Base-by-base conservation (phyloP, 92 coral and sea anemone genomes). In the Zoanthus sociatus region DNA sequence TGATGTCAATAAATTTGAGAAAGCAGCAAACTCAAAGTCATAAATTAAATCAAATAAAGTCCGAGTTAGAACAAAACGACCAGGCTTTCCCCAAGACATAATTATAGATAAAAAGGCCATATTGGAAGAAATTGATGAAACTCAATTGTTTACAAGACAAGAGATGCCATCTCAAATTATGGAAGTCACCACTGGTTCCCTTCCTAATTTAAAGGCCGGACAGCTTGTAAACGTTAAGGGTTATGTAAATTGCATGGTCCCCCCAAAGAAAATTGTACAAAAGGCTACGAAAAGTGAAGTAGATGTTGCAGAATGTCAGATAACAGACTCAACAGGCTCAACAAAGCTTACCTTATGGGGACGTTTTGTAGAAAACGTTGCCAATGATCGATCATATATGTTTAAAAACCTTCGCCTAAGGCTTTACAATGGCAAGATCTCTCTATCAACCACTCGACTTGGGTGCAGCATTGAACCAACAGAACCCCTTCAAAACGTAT, bases 1-100 rank as follows among this genome's bases (percentile, higher is more conserved):
- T 70, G 89, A 86, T 75, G 89, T 86, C 46, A 37, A 47, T 32
- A 84, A 84, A 74, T 33, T 84, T 84, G 88, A 73, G 64, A 66
- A 83, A 70, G 87, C 87, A 46, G 77, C 78, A 67, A 21, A 45
- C 37, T 83, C 87, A 37, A 69, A 83, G 69, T 83, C 87, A 50
- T 68, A 83, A 71, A 81, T 86, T 50, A 86, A 86, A 71, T 46
- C 74, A 18, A 86, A 73, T 44, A 74, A 86, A 75, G 89, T 60
- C 67, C 67, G 67, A 60, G 67, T 60, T 14, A 21, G 67, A 60
- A 60, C 67, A 60, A 60, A 60, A 60, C 67, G 5, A 60, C 67
- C 67, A 60, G 67, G 67, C 21, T 60, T 60, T 60, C 67, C 67
- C 67, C n/a, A 60, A 60, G 67, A 60, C 67, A 60, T 60, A 60